Base-by-base conservation (phyloP, 2,113 vertebrate genomes). In the Myodes glareolus region DNA sequence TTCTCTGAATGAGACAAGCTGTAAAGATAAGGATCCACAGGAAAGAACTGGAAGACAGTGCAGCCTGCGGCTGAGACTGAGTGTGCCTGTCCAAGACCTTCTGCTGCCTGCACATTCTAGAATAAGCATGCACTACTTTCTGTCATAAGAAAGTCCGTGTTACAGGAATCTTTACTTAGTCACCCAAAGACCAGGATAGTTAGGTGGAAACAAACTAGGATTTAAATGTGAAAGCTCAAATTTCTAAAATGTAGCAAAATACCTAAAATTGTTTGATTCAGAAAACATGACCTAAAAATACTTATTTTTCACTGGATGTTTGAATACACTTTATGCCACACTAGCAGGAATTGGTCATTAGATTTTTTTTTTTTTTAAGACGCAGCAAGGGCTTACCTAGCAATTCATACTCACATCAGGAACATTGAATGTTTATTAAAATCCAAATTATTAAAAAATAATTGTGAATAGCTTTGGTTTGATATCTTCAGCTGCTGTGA, bases 161-260 rank as follows among this genome's bases (percentile, higher is more conserved):
- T 89, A 90, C 45, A 68, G 39, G 39, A 84, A 23, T 78, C 75
- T 95, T 94, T 33, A 5, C 45, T 85, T 61, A 33, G n/a, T 90
- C 61, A 88, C 63, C 52, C 16, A 95, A 65, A 72, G 11, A 88
- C 23, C 55, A 76, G 19, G 29, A 94, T 10, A 84, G 8, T 42
- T 67, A 75, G 6, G 19, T 88, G 29, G 80, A 75, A 96, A 52
- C 78, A 52, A 90, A 81, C 95, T 78, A 61, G n/a, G 90, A 94
- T 92, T 81, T 91, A 80, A 92, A 29, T 81, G n/a, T 82, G 90
- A 90, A 88, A 72, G 33, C 36, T 80, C 63, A 94, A 21, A 67
- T 94, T 97, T 97, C 85, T 92, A 81, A 93, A 95, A 97, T 80
- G 45, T 80, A 84, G 17, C 45, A 89, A 80, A 94, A 76, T 92